Conservation (phyloP, 2,113 vertebrate genomes). For the Scolopax mira region DNA sequence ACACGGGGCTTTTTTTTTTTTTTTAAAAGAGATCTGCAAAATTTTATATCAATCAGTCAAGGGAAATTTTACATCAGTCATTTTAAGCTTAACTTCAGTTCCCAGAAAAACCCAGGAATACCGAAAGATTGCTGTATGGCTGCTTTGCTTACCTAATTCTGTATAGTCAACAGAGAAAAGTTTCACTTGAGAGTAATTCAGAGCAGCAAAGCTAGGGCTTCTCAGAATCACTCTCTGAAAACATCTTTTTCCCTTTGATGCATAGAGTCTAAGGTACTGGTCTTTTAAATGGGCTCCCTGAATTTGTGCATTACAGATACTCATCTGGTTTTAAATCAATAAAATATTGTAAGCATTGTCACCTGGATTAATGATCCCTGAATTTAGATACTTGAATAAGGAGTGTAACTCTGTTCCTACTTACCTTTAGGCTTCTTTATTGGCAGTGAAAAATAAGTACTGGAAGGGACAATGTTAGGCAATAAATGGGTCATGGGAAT, state of each 20-base stretch:
- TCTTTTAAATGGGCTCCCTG: background rate
- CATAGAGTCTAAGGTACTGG: background rate
- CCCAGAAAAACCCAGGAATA: background rate
- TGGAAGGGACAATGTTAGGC: background rate
- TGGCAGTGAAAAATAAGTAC: background rate
- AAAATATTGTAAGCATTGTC: background rate
- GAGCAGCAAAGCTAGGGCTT: background rate
- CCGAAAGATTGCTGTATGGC: background rate
- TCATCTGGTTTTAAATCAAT: background rate
- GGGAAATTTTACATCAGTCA: background rate
- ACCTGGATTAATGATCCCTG: background rate
- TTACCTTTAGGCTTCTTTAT: background rate
- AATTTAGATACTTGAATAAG: background rate
- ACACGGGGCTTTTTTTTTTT: background rate
- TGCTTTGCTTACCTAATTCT: background rate
- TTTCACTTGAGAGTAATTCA: background rate
- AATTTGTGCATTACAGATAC: background rate
- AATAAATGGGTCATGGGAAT: background rate
- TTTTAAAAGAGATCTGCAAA: background rate
- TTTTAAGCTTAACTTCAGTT: background rate
- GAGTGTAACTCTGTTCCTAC: background rate
- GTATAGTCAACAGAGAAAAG: background rate
- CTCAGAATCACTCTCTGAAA: background rate
- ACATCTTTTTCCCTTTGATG: background rate
- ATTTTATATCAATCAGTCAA: background rate